A percentile compares a stretch with the other conserved stretches of the same genome.
Evolutionary conservation across 2,113 vertebrate genomes (phyloP).

Genomic region (Cygnus buccinator): DNA sequence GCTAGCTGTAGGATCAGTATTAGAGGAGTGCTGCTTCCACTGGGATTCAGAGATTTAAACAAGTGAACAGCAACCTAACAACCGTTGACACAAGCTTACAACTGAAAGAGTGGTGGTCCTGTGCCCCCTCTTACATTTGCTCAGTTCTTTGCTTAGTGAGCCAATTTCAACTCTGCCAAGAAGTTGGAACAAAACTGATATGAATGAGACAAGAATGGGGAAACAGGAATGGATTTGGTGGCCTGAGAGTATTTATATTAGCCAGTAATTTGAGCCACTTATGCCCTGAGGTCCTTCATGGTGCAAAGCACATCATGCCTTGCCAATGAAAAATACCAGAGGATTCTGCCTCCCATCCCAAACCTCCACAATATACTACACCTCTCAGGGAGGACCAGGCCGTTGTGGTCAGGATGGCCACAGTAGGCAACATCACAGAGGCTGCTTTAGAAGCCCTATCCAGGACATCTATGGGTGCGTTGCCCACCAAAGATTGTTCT

Average conservation of each 20-base stretch:
- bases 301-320: accelerated
- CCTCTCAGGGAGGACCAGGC: not conserved
- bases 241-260: not conserved
- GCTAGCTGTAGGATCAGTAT: not conserved
- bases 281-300: not conserved
- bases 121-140: not conserved
- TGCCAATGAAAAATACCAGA: not conserved
- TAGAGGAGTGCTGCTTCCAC: not conserved
- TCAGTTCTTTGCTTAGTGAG: not conserved
- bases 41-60: not conserved
- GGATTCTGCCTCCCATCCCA: not conserved
- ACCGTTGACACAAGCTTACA: not conserved
- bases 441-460: not conserved
- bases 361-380: not conserved
- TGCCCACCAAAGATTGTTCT: not conserved
- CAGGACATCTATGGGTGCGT: not conserved
- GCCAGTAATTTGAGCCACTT: not conserved
- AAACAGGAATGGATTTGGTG: not conserved
- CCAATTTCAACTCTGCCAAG: not conserved
- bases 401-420: not conserved
- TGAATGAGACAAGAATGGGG: not conserved
- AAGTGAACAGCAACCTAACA: not conserved
- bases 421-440: not conserved
- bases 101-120: not conserved
- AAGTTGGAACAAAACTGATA: not conserved